Percentiles rank a stretch among this genome's conserved stretches.
phyloP scores from a whole-genome alignment of 2,888 invertebrate species.

The Dynastes grantii region DNA sequence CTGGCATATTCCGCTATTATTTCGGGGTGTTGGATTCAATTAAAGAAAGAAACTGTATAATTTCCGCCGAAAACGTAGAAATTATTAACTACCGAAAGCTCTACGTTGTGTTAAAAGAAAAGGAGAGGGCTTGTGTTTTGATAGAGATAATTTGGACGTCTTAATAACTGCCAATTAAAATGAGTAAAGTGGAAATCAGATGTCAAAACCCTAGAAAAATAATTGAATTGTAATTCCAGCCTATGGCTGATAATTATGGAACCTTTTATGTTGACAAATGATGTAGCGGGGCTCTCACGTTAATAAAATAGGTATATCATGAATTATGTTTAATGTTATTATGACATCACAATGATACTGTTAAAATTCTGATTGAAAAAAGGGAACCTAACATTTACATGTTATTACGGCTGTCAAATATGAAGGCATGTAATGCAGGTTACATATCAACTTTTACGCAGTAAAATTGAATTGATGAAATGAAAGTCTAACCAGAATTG shows the following conservation, averaged over 20 bases:
- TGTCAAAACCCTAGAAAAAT: not conserved
- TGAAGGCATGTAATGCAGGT: no score
- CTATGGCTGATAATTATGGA: not conserved
- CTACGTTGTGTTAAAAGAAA: not conserved
- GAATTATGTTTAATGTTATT: no score
- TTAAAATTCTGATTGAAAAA: no score
- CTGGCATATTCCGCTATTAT: conserved; percentile 30
- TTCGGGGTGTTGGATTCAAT: conserved; percentile 41
- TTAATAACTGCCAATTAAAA: conserved; percentile 32
- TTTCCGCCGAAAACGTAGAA: conserved; percentile 18
- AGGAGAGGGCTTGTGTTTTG: not conserved
- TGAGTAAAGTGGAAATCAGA: not conserved
- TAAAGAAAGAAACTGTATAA: conserved; percentile 10
- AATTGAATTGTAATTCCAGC: not conserved
- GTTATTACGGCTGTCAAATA: no score
- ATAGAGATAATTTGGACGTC: not conserved
- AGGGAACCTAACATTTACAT: no score
- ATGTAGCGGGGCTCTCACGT: no score
- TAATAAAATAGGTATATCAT: no score
- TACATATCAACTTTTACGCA: no score
- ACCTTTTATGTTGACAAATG: no score
- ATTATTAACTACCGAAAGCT: not conserved
- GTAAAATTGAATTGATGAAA: no score
- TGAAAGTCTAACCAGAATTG: no score
- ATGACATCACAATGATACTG: no score